Percentiles rank a stretch among this genome's conserved stretches.
Conservation (phyloP, 2,888 invertebrate genomes). For the Gasteruption jaculator region DNA sequence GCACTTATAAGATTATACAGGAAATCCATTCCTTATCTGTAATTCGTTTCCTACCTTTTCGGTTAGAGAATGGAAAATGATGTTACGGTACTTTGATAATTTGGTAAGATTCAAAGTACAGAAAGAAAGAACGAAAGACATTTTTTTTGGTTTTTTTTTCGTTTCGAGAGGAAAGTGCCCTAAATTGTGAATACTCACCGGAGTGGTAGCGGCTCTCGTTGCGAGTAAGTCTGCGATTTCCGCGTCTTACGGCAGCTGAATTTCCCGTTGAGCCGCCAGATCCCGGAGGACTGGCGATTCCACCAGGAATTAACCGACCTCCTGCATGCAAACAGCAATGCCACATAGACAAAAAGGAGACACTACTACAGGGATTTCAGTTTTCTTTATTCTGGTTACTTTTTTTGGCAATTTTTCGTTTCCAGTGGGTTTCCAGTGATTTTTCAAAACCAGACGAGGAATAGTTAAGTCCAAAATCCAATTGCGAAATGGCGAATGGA, state of each 20-base stretch:
- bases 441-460: too few relatives aligned
- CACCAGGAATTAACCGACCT: constrained; percentile 47
- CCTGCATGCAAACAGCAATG: constrained; percentile 57
- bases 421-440: too few relatives aligned
- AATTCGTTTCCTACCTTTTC: too few relatives aligned
- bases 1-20: too few relatives aligned
- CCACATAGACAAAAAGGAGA: constrained; percentile 40
- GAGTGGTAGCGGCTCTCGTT: constrained; percentile 96
- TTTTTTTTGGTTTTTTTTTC: too few relatives aligned
- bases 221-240: constrained; percentile 84
- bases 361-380: constrained; percentile 18
- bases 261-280: constrained; percentile 54
- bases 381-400: not conserved
- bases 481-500: too few relatives aligned
- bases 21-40: too few relatives aligned
- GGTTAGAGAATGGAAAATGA: constrained; percentile 5
- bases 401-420: too few relatives aligned
- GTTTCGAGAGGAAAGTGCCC: too few relatives aligned
- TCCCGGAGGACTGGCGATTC: constrained; percentile 51
- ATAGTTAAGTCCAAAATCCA: too few relatives aligned
- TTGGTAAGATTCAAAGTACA: too few relatives aligned
- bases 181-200: constrained; percentile 83
- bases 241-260: constrained; percentile 64
- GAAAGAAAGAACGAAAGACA: too few relatives aligned
- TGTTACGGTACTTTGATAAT: not conserved